A percentile compares a stretch with the other conserved stretches of the same genome.
Evolutionary conservation across 2,113 vertebrate genomes (phyloP).

Genomic region (Oryzias woworae): DNA sequence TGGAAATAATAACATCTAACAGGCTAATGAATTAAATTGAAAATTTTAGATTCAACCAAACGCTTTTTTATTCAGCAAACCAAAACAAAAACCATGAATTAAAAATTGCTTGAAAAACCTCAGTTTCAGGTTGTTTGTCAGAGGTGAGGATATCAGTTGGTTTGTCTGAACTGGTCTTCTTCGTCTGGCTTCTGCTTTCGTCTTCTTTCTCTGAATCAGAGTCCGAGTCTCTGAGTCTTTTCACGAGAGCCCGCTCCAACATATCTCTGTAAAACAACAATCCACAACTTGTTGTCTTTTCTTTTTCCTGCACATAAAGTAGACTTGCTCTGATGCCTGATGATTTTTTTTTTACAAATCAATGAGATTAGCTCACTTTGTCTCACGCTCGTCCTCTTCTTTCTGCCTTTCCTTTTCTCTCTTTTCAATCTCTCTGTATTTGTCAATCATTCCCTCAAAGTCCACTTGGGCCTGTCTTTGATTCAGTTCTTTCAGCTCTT

Average conservation of each 20-base stretch:
- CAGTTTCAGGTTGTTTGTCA: conserved; percentile 56
- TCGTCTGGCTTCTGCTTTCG: rapidly evolving
- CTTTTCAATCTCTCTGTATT: conserved; percentile 82
- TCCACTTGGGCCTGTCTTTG: conserved; percentile 94
- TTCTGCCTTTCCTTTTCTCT: conserved; percentile 77
- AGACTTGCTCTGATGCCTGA: too few species aligned
- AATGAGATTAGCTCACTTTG: conserved; percentile 75
- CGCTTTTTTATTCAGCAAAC: not conserved
- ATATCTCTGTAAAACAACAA: conserved; percentile 77
- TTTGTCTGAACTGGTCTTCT: not conserved
- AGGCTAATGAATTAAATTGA: not conserved
- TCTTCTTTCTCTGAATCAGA: conserved; percentile 79
- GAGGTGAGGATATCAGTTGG: conserved; percentile 86
- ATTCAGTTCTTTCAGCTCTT: conserved; percentile 96
- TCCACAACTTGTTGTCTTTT: not conserved
- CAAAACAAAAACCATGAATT: not conserved
- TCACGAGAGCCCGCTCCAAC: conserved; percentile 81
- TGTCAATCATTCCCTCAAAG: conserved; percentile 85
- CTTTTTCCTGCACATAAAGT: too few species aligned
- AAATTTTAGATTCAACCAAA: too few species aligned
- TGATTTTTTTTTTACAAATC: too few species aligned
- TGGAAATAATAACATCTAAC: not conserved
- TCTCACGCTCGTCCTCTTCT: conserved; percentile 89
- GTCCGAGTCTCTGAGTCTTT: conserved; percentile 85
- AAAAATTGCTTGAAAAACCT: conserved; percentile 31